Base-by-base conservation (phyloP, 1,140 invertebrate genomes). In the Euglossa dilemma region DNA sequence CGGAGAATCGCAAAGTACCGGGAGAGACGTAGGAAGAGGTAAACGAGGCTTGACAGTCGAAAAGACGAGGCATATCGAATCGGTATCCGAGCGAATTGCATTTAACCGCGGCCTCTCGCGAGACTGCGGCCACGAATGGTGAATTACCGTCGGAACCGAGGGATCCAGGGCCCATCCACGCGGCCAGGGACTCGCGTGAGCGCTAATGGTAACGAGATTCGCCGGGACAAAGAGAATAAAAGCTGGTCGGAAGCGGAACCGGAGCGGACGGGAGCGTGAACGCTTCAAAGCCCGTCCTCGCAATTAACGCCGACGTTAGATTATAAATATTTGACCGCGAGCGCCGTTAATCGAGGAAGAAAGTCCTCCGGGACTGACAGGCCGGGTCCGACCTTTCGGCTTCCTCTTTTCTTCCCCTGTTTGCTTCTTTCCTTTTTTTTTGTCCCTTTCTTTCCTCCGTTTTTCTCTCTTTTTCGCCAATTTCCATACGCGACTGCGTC, bases 201-300 rank as follows among this genome's bases (percentile, higher is more conserved):
- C 28, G 61, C 20, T 43, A 76, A 76, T 64, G 61, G 47, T 76
- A 64, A 64, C 74, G 47, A 76, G 61, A 64, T 66, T 43, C 45
- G 25, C 25, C 7, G 0, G 5, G 43, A 76, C 61, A 76, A 52
- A 66, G 74, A 14, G 74, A 76, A 76, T 76, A 66, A 64, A 76
- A 25, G 14, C 11, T 67, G 8, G n/a, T 28, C 43, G 56, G 18
- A 28, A 63, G 43, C 57, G 9, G 7, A 47, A 54, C 18, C 45
- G 16, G 47, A 5, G 52, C 28, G 14, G 63, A 64, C 43, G 36
- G 63, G 3, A 47, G 67, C 67, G 45, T 70, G 52, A 70, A 70
- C 18, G 67, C 16, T 16, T 7, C 36, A 23, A 75, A 75, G 25
- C 8, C 18, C n/a, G 9, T 11, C 9, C n/a, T 23, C 11, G 59